These are phyloP conservation scores for Lagodon rhomboides DNA, from an alignment of 2,797 vertebrate genomes.

Conservation along the genomic window DNA sequence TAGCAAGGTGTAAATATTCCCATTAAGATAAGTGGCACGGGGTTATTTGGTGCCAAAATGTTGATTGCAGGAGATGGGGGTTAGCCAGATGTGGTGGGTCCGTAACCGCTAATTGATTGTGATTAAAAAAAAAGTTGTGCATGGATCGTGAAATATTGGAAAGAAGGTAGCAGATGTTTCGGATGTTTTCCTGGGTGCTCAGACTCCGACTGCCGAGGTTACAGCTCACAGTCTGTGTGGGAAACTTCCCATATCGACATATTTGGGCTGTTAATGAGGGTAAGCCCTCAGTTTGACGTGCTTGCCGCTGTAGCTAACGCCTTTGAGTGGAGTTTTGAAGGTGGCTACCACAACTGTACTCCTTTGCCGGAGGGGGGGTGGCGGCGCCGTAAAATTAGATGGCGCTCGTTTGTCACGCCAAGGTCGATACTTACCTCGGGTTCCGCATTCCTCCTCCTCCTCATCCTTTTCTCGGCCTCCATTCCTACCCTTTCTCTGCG, in stretches of 20 bases:
- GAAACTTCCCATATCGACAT: constrained; percentile 10
- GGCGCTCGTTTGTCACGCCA: constrained; percentile 78
- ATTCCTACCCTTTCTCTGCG: constrained; percentile 38
- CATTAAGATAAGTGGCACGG: constrained; percentile 19
- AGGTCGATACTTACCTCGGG: constrained; percentile 76
- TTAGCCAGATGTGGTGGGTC: constrained; percentile 53
- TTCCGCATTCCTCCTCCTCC: constrained; percentile 64
- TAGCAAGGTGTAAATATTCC: constrained; percentile 49
- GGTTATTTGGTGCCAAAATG: constrained; percentile 20
- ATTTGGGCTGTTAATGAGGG: constrained; percentile 50
- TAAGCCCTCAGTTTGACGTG: constrained; percentile 24
- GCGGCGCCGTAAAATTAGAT: constrained; percentile 71
- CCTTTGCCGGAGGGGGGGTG: constrained; percentile 44
- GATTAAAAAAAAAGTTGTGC: constrained; percentile 40
- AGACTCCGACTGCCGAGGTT: constrained; percentile 7
- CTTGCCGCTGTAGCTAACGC: constrained; percentile 49
- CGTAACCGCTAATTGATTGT: constrained; percentile 15
- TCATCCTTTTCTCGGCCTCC: constrained; percentile 53
- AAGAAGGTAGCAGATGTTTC: constrained; percentile 52
- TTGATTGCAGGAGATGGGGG: constrained; percentile 39
- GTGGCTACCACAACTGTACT: constrained; percentile 62
- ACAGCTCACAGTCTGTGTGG: neutral
- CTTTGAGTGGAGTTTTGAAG: constrained; percentile 77
- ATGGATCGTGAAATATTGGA: constrained; percentile 27
- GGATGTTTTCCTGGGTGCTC: constrained; percentile 3